Conservation (phyloP, 2,797 vertebrate species). For the Pelobates cultripes region DNA sequence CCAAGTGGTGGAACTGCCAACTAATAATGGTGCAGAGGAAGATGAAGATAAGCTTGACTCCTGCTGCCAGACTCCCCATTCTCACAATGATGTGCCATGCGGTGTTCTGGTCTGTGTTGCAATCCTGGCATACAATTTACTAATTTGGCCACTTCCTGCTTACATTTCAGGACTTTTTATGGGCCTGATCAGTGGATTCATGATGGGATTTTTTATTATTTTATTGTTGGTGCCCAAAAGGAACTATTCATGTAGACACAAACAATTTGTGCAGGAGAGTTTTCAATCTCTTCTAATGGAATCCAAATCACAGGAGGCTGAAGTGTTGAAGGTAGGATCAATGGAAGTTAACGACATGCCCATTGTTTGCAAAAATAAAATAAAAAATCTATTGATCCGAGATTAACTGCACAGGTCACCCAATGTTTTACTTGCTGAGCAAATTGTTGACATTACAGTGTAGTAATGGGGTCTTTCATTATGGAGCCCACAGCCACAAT, state of each 20-base stretch:
- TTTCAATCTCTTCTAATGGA: constrained; percentile 54
- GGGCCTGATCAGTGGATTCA: constrained; percentile 79
- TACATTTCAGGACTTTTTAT: constrained; percentile 83
- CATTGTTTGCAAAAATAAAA: not conserved
- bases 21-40: not conserved
- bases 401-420: not conserved
- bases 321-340: constrained; percentile 73
- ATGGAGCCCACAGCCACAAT: not conserved
- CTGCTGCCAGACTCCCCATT: constrained; percentile 1
- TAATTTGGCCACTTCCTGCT: constrained; percentile 81
- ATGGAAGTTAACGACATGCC: not conserved
- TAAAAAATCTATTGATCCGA: not conserved
- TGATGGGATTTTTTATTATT: constrained; percentile 80
- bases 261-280: constrained; percentile 40
- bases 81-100: constrained; percentile 68
- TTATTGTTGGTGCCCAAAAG: constrained; percentile 69
- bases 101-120: constrained; percentile 74
- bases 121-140: constrained; percentile 80
- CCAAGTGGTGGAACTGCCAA: constrained; percentile 71
- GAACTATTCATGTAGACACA: constrained; percentile 16
- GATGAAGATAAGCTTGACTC: not conserved
- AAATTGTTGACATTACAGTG: too few species aligned
- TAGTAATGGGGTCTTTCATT: not conserved
- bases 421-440: not conserved
- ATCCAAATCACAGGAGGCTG: constrained; percentile 56